These are phyloP conservation scores for Rhynchonycteris naso DNA, from an alignment of 2,797 vertebrate species.

Conservation along the genomic window DNA sequence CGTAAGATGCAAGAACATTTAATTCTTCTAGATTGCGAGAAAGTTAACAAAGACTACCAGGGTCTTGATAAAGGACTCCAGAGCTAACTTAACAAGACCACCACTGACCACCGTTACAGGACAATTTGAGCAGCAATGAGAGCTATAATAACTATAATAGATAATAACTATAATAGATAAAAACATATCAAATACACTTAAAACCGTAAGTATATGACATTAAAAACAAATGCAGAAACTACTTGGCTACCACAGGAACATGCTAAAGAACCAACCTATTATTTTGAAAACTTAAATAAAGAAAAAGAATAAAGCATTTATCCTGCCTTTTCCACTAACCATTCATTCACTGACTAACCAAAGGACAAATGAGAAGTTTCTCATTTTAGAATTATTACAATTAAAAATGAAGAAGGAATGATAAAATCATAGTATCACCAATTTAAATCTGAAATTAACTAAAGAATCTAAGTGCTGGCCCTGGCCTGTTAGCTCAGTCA, in stretches of 20 bases:
- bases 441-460: constrained; percentile 16
- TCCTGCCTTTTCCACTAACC: constrained; percentile 2
- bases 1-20: constrained; percentile 12
- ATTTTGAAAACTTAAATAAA: constrained; percentile 21
- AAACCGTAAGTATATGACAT: background rate
- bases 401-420: background rate
- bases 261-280: background rate
- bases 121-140: background rate
- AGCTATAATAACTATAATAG: background rate
- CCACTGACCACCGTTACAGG: background rate
- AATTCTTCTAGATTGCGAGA: background rate
- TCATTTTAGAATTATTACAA: constrained; percentile 4
- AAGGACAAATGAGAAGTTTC: background rate
- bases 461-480: background rate
- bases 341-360: background rate
- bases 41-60: background rate
- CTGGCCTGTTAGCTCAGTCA: too few relatives aligned
- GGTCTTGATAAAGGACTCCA: background rate
- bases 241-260: background rate
- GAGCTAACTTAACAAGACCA: background rate
- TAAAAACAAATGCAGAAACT: constrained; percentile 31
- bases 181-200: constrained; percentile 11
- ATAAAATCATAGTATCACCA: background rate
- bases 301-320: background rate
- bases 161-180: background rate